A percentile compares a stretch with the other conserved stretches of the same genome.
Conservation (phyloP, 2,797 vertebrate species). For the Neostethus bicornis region DNA sequence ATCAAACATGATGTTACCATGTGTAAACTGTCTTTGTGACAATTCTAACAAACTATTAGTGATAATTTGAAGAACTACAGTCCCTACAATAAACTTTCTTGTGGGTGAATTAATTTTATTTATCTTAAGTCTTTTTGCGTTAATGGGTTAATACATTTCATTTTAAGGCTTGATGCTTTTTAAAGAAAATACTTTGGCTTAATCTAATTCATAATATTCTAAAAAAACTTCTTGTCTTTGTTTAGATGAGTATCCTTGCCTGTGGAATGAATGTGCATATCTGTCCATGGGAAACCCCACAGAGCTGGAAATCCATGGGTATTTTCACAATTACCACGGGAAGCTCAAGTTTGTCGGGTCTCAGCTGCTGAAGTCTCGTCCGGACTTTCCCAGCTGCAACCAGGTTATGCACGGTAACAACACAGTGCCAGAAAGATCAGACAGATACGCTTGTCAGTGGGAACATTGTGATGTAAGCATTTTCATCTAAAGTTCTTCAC, state of each 20-base stretch:
- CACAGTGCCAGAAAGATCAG: conserved; percentile 70
- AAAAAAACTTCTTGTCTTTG: neutral
- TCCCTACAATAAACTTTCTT: too few species aligned
- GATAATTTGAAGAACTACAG: too few species aligned
- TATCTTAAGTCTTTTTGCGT: too few species aligned
- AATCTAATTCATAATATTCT: too few species aligned
- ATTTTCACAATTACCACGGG: conserved; percentile 80
- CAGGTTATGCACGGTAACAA: conserved; percentile 75
- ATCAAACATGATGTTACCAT: too few species aligned
- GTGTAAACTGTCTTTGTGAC: too few species aligned
- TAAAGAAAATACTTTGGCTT: too few species aligned
- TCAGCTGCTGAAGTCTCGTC: conserved; percentile 67
- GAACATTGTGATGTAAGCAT: conserved; percentile 81
- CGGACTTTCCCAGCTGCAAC: conserved; percentile 74
- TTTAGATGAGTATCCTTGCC: conserved; percentile 74
- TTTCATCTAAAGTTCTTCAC: neutral
- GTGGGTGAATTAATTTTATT: too few species aligned
- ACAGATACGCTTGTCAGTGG: conserved; percentile 79
- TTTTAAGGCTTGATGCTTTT: too few species aligned
- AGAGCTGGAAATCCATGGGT: conserved; percentile 72
- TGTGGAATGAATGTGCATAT: conserved; percentile 81
- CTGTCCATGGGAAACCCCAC: conserved; percentile 72
- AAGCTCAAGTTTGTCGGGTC: conserved; percentile 79
- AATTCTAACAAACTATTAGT: too few species aligned
- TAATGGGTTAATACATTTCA: too few species aligned